Evolutionary conservation across 2,888 invertebrate species (phyloP).

Genomic region (Cryptops parisi): DNA sequence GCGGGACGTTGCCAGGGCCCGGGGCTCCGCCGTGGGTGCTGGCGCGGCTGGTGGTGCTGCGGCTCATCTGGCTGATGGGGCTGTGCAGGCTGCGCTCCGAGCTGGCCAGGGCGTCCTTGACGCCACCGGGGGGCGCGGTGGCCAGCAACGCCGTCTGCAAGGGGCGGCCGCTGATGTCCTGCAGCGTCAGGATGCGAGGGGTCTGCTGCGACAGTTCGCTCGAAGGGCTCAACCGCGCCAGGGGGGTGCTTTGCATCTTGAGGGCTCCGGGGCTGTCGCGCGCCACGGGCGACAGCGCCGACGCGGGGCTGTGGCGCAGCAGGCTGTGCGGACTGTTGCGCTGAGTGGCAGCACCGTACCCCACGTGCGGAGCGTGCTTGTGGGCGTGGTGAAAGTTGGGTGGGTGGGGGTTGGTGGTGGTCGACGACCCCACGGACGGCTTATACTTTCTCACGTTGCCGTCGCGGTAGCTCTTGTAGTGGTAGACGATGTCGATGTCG

Average conservation of each 20-base stretch:
- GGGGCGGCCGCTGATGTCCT: constrained; percentile 86
- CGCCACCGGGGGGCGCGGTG: constrained; percentile 59
- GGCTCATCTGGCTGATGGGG: constrained; percentile 76
- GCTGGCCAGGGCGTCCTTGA: constrained; percentile 54
- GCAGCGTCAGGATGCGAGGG: constrained; percentile 77
- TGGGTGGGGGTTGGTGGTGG: constrained; percentile 51
- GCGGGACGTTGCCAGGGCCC: constrained; percentile 38
- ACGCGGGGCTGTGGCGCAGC: constrained; percentile 26
- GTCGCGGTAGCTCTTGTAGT: constrained; percentile 85
- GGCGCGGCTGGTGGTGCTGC: constrained; percentile 43
- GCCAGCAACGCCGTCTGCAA: constrained; percentile 75
- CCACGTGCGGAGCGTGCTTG: constrained; percentile 51
- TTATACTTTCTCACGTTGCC: constrained; percentile 70
- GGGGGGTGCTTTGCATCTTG: constrained; percentile 67
- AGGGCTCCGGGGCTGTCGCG: constrained; percentile 34
- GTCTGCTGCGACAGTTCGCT: constrained; percentile 83
- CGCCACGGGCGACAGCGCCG: constrained; percentile 22
- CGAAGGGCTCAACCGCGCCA: constrained; percentile 78
- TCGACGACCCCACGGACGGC: too few species aligned
- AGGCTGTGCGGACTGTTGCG: constrained; percentile 40
- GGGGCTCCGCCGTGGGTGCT: constrained; percentile 26
- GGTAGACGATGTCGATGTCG: constrained; percentile 91
- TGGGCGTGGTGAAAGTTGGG: constrained; percentile 44
- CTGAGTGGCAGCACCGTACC: constrained; percentile 21
- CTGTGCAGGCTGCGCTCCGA: constrained; percentile 84